phyloP scores from a whole-genome alignment of 2,797 vertebrate species.

The Anas flavirostris region DNA sequence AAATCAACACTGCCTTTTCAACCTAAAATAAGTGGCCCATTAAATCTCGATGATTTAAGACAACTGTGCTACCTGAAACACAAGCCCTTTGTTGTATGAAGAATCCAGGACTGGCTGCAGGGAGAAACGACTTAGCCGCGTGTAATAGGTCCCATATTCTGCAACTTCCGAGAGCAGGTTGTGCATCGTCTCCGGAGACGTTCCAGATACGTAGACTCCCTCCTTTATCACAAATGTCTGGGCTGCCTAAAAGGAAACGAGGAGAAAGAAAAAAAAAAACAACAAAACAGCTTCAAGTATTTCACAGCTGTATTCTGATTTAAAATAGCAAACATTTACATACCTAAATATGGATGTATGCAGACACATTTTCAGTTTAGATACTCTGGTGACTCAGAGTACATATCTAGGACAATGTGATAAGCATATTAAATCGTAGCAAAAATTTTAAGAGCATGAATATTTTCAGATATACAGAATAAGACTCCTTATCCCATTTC shows the following conservation, averaged over 20 bases:
- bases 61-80: slow-evolving; percentile 88
- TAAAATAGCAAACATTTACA: not conserved
- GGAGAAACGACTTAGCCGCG: slow-evolving; percentile 90
- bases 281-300: not conserved
- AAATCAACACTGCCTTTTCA: not conserved
- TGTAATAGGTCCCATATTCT: slow-evolving; percentile 91
- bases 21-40: not conserved
- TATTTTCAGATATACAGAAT: not conserved
- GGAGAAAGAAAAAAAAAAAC: no score
- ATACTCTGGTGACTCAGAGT: not conserved
- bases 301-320: not conserved
- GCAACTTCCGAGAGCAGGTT: slow-evolving; percentile 89
- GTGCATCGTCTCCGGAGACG: slow-evolving; percentile 91
- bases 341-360: not conserved
- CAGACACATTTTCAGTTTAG: not conserved
- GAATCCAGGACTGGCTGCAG: slow-evolving; percentile 85
- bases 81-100: slow-evolving; percentile 86
- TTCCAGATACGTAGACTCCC: slow-evolving; percentile 91
- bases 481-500: not conserved
- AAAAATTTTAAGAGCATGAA: not conserved
- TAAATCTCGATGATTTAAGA: not conserved
- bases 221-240: slow-evolving; percentile 89
- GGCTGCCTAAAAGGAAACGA: slow-evolving; percentile 56
- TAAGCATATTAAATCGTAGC: not conserved
- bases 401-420: not conserved